Evolutionary conservation across 2,113 vertebrate species (phyloP).

Genomic region (Platichthys stellatus): DNA sequence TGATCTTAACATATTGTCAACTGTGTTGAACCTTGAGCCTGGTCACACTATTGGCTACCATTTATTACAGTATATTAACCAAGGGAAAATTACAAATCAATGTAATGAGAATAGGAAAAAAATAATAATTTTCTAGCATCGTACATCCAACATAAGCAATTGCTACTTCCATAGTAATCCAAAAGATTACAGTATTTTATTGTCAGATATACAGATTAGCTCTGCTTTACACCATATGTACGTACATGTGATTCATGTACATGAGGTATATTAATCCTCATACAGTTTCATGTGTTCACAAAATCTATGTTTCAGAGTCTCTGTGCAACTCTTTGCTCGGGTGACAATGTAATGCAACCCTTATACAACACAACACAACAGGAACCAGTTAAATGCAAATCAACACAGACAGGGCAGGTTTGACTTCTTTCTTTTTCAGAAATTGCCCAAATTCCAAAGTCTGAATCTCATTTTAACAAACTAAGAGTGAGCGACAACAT

Average conservation of each 20-base stretch:
- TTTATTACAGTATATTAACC: no score
- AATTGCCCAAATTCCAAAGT: not conserved
- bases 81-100: no score
- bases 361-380: not conserved
- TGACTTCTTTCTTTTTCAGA: not conserved
- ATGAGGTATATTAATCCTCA: not conserved
- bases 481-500: conserved; percentile 1
- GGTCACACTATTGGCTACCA: no score
- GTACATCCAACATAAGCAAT: no score
- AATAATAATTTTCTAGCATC: no score
- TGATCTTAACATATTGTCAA: no score
- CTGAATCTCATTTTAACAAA: conserved; percentile 4
- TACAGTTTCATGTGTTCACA: not conserved
- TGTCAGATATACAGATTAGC: no score
- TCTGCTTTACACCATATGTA: no score
- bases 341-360: conserved; percentile 1
- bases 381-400: not conserved
- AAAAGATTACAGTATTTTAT: no score
- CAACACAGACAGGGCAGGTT: conserved; percentile 4
- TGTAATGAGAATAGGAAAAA: no score
- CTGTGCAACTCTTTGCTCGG: not conserved
- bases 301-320: not conserved
- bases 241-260: not conserved
- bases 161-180: no score
- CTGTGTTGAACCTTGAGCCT: no score